Evolutionary conservation across 2,888 invertebrate genomes (phyloP).

Genomic region (Synanthedon tipuliformis): DNA sequence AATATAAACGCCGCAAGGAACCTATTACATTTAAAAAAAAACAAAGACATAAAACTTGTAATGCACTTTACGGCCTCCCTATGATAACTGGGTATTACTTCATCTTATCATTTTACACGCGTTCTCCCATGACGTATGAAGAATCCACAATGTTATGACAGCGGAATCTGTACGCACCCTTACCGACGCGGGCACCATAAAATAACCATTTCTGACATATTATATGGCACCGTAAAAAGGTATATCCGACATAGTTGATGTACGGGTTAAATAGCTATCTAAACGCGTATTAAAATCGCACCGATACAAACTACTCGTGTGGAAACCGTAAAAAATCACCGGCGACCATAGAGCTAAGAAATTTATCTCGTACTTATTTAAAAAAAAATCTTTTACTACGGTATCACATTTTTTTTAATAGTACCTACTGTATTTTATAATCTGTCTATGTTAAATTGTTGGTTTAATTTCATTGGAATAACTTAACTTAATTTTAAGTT

Average conservation of each 20-base stretch:
- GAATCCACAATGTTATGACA: conserved; percentile 66
- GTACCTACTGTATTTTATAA: too few relatives aligned
- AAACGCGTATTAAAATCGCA: conserved; percentile 61
- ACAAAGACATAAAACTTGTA: conserved; percentile 18
- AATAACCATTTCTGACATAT: conserved; percentile 64
- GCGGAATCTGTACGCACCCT: conserved; percentile 43
- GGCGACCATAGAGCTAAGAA: conserved; percentile 21
- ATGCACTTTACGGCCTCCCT: conserved; percentile 26
- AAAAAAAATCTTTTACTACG: too few relatives aligned
- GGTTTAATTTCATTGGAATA: too few relatives aligned
- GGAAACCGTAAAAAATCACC: conserved; percentile 59
- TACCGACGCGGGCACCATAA: conserved; percentile 41
- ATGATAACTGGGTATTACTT: conserved; percentile 22
- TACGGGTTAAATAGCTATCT: conserved; percentile 62
- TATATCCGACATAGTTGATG: conserved; percentile 39
- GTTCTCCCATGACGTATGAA: conserved; percentile 37
- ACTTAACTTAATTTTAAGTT: too few relatives aligned
- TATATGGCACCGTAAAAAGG: conserved; percentile 61
- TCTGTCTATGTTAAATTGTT: too few relatives aligned
- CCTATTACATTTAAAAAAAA: conserved; percentile 2
- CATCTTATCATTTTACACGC: conserved; percentile 41
- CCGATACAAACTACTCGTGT: conserved; percentile 62
- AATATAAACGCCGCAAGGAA: conserved; percentile 13
- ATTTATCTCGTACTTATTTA: neutral
- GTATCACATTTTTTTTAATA: too few relatives aligned